Evolutionary conservation across 2,113 vertebrate species (phyloP), one percentile per base, ranked within the genome.

Genomic region (Pagrus major): DNA sequence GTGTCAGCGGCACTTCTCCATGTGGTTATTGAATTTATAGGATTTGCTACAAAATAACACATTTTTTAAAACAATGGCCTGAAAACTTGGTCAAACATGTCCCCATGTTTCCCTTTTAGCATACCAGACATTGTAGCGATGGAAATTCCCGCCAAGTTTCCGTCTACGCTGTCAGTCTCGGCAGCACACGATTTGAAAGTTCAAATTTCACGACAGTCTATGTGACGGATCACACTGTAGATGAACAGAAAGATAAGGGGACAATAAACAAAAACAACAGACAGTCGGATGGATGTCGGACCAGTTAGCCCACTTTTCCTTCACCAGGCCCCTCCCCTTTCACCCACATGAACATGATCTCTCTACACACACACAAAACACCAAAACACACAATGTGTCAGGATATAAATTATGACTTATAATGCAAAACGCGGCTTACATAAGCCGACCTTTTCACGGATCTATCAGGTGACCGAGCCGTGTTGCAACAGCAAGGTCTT

Each of bases 231-330:
- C 21, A 1, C 4, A 33, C 21, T 33, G 59, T 12, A 27, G 76
- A 63, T 9, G n/a, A 5, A 65, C 5, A 47, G 29, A 35, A 35
- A 12, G 8, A 74, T 37, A 35, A 75, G 63, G 31, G 37, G 21
- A 21, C 16, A 58, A 15, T 52, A 71, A 59, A 61, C 51, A 65
- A 20, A 46, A 71, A 68, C 25, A 52, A 59, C 70, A 65, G 27
- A 51, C 67, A 58, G 20, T 15, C 25, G 71, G 68, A n/a, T 29
- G 56, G 74, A 80, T 72, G 86, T 86, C 61, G 35, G 77, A 91
- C 89, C 88, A 71, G 89, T 94, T 86, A 20, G 69, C 55, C 84
- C 73, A 71, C 84, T 92, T 89, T 86, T 55, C 58, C 81, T 46
- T 49, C 73, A 56, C 69, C 81, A 64, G 84, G 37, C 84, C 80